A percentile compares a stretch with the other conserved stretches of the same genome.
These are phyloP conservation scores for Poecilia gillii DNA, from an alignment of 2,797 vertebrate genomes.

Conservation along the genomic window DNA sequence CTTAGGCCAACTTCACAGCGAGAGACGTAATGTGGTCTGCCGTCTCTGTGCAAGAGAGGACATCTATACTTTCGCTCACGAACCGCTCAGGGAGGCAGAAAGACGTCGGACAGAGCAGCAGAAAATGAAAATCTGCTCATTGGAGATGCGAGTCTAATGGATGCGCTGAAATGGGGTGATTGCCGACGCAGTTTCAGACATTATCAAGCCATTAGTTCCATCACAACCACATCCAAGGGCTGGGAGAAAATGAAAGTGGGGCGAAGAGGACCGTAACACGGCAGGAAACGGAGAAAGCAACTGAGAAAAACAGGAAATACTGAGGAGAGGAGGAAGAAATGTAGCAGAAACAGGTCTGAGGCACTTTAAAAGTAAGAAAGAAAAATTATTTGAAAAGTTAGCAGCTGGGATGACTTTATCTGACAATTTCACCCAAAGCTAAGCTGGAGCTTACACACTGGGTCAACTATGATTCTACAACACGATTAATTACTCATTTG, in stretches of 20 bases:
- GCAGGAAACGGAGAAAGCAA: not conserved
- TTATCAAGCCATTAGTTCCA: not conserved
- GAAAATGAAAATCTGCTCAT: not conserved
- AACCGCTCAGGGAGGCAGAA: not conserved
- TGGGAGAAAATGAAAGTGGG: not conserved
- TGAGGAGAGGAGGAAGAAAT: slow-evolving; percentile 40
- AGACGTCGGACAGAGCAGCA: not conserved
- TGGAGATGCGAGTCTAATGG: not conserved
- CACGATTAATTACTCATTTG: not conserved
- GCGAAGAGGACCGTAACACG: not conserved
- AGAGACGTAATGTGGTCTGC: not conserved
- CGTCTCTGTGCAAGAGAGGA: not conserved
- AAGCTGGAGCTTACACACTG: not conserved
- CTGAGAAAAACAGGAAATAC: slow-evolving; percentile 5
- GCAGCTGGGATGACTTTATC: not conserved
- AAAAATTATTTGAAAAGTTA: not conserved
- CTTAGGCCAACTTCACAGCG: not conserved
- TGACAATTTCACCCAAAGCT: not conserved
- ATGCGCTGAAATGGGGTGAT: not conserved
- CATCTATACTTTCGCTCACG: not conserved
- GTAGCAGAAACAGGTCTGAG: not conserved
- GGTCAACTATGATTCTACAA: not conserved
- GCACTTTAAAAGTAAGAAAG: not conserved
- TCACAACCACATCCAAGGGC: not conserved
- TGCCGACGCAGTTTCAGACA: not conserved